A percentile compares a stretch with the other conserved stretches of the same genome.
phyloP scores from a whole-genome alignment of 2,888 invertebrate genomes.

The Flabesymbios commensalis region DNA sequence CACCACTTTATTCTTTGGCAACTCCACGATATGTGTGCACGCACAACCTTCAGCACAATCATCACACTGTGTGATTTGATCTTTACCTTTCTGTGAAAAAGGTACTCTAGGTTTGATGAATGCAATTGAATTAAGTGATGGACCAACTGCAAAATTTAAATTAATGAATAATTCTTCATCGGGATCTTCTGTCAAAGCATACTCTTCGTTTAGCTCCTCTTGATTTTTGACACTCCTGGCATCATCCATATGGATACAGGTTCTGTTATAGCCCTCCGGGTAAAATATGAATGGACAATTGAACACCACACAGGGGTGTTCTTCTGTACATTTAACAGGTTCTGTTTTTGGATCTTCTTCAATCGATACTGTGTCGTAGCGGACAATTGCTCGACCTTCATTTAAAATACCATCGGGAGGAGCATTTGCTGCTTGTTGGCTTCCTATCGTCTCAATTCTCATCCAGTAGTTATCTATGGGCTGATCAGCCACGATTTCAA shows the following conservation, averaged over 20 bases:
- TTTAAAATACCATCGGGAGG: neutral
- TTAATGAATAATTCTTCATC: slow-evolving; percentile 14
- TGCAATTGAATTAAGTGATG: slow-evolving; percentile 2
- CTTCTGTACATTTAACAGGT: neutral
- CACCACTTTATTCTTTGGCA: no score
- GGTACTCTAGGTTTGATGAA: slow-evolving; percentile 4
- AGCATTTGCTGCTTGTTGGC: neutral
- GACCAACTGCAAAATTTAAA: slow-evolving; percentile 1
- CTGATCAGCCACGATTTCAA: slow-evolving; percentile 11
- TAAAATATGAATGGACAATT: slow-evolving; percentile 19
- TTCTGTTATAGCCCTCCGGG: slow-evolving; percentile 8
- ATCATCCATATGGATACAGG: slow-evolving; percentile 8
- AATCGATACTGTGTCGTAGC: neutral
- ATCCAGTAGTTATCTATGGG: slow-evolving; percentile 19
- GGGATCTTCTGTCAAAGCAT: neutral
- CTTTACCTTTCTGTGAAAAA: neutral
- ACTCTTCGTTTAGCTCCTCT: neutral
- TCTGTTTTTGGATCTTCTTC: slow-evolving; percentile 4
- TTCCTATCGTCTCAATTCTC: slow-evolving; percentile 6
- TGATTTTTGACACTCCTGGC: no score
- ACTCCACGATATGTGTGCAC: no score
- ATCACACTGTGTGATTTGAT: no score
- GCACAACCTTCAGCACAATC: no score
- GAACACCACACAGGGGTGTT: slow-evolving; percentile 9
- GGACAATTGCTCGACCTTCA: slow-evolving; percentile 4